These are phyloP conservation scores for Ellobium chinense DNA, from an alignment of 2,888 invertebrate species.

Conservation along the genomic window DNA sequence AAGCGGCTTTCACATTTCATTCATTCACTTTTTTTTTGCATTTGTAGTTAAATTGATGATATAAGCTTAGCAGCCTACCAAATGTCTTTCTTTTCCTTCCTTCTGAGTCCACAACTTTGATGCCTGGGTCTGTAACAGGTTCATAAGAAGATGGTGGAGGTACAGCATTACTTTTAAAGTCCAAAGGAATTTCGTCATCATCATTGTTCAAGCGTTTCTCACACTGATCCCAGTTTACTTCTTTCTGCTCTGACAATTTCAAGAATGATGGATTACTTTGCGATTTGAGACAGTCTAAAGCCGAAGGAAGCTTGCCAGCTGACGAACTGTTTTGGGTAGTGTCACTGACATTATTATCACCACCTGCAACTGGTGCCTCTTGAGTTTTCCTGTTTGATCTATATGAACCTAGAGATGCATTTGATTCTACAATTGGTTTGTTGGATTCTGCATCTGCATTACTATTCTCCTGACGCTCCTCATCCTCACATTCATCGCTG, in stretches of 20 bases:
- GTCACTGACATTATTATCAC: neutral
- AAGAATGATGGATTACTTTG: conserved; percentile 30
- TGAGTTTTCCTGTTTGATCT: too few species aligned
- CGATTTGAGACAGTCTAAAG: conserved; percentile 22
- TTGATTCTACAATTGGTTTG: too few species aligned
- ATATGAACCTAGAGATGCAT: too few species aligned
- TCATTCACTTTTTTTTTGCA: too few species aligned
- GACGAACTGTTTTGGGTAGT: neutral
- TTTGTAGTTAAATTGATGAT: too few species aligned
- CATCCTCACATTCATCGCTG: conserved; percentile 15
- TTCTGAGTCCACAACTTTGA: conserved; percentile 42
- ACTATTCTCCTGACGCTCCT: neutral
- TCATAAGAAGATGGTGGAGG: conserved; percentile 41
- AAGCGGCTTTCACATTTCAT: too few species aligned
- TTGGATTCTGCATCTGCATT: neutral
- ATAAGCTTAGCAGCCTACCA: conserved; percentile 5
- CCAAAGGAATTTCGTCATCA: neutral
- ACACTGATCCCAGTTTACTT: conserved; percentile 35
- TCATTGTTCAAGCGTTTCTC: conserved; percentile 5
- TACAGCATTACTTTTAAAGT: conserved; percentile 36
- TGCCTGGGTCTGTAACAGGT: conserved; percentile 37
- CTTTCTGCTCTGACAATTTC: conserved; percentile 7
- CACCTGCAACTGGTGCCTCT: too few species aligned
- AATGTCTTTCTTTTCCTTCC: conserved; percentile 26
- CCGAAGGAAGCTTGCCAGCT: conserved; percentile 39